phyloP scores from a whole-genome alignment of 53 echinoderm and acorn worm species.

The Zoroaster sp. region DNA sequence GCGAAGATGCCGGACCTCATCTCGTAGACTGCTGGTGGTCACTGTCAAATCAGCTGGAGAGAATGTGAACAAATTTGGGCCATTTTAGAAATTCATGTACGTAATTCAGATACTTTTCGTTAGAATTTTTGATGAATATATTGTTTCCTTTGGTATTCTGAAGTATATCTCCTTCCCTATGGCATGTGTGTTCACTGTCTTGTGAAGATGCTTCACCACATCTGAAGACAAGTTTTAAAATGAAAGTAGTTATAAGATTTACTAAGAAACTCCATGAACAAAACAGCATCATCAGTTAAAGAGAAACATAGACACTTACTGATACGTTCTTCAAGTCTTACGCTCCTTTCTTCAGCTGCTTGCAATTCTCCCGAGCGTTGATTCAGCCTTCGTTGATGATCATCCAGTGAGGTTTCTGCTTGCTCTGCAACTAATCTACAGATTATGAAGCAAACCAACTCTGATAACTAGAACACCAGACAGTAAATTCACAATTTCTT shows the following conservation, averaged over 20 bases:
- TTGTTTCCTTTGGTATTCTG: too few relatives aligned
- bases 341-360: constrained; percentile 76
- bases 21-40: constrained; percentile 73
- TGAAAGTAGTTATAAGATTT: too few relatives aligned
- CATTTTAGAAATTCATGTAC: background rate
- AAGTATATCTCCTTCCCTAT: too few relatives aligned
- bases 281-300: background rate
- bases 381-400: constrained; percentile 86
- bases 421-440: constrained; percentile 93
- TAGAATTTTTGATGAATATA: too few relatives aligned
- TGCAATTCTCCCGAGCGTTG: constrained; percentile 81
- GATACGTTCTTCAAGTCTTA: constrained; percentile 83
- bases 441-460: background rate
- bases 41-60: constrained; percentile 80
- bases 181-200: background rate
- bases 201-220: background rate
- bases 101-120: too few relatives aligned
- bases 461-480: background rate
- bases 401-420: constrained; percentile 85
- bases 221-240: too few relatives aligned
- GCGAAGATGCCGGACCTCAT: constrained; percentile 79
- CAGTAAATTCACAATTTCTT: background rate
- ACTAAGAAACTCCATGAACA: too few relatives aligned
- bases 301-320: constrained; percentile 60
- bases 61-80: background rate